Base-by-base conservation (phyloP, 2,888 invertebrate genomes). In the Panopea generosa region DNA sequence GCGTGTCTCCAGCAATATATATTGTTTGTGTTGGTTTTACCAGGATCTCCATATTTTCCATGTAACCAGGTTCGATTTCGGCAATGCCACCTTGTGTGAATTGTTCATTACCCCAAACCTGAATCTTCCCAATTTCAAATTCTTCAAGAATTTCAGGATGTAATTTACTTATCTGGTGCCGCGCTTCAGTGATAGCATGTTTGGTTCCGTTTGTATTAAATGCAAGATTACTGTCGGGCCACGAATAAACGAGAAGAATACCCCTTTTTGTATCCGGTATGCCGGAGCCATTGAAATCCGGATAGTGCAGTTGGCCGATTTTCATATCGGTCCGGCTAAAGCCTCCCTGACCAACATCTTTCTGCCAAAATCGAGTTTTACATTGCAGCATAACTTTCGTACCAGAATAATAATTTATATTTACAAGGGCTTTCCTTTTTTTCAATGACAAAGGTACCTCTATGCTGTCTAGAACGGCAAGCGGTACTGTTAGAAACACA, bases 1-100 rank as follows among this genome's bases (percentile, higher is more conserved):
- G 22, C 1, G 75, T 72, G 22, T 83, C 83, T 11, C 79, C 83
- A 9, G 77, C 83, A 2, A 83, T 53, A 57, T 79, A 77, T 2
- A 83, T 29, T 2, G 71, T 61, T 22, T 60, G 67, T 14, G 49
- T 43, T 9, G 63, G 59, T 16, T 43, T 68, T 14, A 62, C n/a
- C 6, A 83, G 55, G 16, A 52, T 50, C 55, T 62, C n/a, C 68
- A 80, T 53, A 27, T n/a, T 33, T 22, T 75, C 18, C 6, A 55
- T 59, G 47, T 74, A 83, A 52, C 79, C 71, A 40, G 79, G 83
- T 14, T 68, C 47, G 14, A 80, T 52, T 2, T 9, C 22, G 11
- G 60, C 72, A 43, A 47, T 69, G 6, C 66, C 79, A 14, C 77
- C 74, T 60, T 80, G 77, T 4, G 72, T 69, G 2, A 63, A 33